These are phyloP conservation scores for Xenopus petersii DNA, from an alignment of 2,797 vertebrate genomes.

Conservation along the genomic window DNA sequence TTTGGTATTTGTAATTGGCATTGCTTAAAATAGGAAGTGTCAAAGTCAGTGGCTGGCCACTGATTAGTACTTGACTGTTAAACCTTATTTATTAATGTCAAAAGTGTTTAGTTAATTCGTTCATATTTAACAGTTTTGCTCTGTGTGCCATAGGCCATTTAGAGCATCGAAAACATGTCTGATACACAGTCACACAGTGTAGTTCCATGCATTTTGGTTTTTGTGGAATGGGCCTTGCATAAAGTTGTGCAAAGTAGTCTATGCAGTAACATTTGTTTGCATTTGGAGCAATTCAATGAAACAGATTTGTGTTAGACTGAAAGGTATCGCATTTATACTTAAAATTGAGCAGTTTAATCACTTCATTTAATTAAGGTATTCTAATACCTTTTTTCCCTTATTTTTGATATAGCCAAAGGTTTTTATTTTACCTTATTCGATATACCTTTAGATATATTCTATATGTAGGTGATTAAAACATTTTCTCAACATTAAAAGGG, in stretches of 20 bases:
- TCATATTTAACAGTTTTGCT: conserved; percentile 53
- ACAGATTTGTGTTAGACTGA: no score
- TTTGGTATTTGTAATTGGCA: conserved; percentile 59
- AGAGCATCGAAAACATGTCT: conserved; percentile 10
- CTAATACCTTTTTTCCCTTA: background rate
- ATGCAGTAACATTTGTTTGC: background rate
- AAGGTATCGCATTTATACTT: no score
- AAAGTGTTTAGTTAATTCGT: conserved; percentile 54
- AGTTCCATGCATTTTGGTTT: background rate
- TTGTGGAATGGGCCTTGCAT: background rate
- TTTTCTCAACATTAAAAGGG: no score
- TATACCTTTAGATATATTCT: background rate
- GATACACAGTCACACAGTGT: background rate
- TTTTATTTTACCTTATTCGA: no score
- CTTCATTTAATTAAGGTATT: background rate
- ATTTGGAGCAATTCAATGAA: no score
- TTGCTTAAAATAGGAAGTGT: conserved; percentile 70
- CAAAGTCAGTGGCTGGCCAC: conserved; percentile 77
- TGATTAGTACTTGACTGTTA: conserved; percentile 65
- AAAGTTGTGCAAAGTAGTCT: background rate
- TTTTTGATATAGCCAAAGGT: background rate
- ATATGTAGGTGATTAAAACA: background rate
- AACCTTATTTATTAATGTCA: conserved; percentile 62
- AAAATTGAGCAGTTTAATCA: no score
- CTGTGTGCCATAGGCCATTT: conserved; percentile 33